Conservation (phyloP, 1,140 invertebrate genomes). For the Euwallacea fornicatus region DNA sequence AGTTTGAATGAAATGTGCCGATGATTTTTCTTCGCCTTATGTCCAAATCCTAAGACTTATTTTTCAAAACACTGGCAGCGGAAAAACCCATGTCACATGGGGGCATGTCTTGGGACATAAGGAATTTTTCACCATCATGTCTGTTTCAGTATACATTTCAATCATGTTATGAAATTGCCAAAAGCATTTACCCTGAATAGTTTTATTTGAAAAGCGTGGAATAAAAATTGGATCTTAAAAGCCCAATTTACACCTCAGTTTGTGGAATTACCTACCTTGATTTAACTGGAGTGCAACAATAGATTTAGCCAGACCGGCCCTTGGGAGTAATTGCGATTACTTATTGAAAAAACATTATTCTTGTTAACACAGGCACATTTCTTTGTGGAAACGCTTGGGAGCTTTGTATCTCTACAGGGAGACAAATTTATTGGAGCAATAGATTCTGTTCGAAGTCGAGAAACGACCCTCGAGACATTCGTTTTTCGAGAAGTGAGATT, state of each 20-base stretch:
- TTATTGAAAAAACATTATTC: constrained; percentile 5
- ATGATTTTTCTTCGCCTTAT: neutral
- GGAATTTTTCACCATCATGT: no score
- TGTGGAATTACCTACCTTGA: neutral
- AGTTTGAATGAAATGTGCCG: neutral
- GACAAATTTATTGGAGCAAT: constrained; percentile 3
- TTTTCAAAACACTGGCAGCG: neutral
- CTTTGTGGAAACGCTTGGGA: constrained; percentile 1
- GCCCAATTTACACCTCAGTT: neutral
- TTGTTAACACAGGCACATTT: constrained; percentile 6
- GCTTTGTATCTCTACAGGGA: constrained; percentile 4
- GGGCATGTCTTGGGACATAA: no score
- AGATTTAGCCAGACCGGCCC: neutral
- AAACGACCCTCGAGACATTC: neutral
- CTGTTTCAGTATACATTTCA: no score
- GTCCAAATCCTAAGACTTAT: neutral
- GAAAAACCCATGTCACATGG: neutral
- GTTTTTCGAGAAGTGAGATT: neutral
- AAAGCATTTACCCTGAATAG: neutral
- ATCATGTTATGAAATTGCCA: no score
- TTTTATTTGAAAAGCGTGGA: neutral
- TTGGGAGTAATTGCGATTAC: constrained; percentile 3
- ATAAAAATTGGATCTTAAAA: neutral
- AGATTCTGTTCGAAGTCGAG: neutral
- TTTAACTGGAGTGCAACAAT: neutral